Conservation (phyloP, 2,888 invertebrate species). For the Monopis laevigella region DNA sequence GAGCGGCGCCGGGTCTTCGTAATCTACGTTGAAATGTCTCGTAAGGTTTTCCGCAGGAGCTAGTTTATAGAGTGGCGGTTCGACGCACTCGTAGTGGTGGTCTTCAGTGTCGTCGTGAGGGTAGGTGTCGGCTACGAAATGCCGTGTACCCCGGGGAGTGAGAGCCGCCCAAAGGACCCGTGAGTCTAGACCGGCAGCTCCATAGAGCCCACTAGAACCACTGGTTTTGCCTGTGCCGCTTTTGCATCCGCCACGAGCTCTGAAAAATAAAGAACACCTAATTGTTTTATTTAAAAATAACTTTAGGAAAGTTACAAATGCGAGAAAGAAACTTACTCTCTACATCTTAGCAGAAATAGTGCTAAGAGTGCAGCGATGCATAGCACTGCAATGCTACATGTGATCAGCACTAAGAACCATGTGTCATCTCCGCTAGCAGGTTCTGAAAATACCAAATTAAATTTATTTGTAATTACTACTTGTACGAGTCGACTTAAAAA, state of each 20-base stretch:
- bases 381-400: constrained; percentile 82
- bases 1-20: constrained; percentile 80
- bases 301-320: not conserved
- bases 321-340: constrained; percentile 73
- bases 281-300: not conserved
- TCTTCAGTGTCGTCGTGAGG: constrained; percentile 71
- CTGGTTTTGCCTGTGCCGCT: constrained; percentile 61
- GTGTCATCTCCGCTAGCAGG: constrained; percentile 76
- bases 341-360: constrained; percentile 80
- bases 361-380: constrained; percentile 82
- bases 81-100: constrained; percentile 78
- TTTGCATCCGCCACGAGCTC: constrained; percentile 63
- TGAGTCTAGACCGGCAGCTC: constrained; percentile 69
- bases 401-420: constrained; percentile 83
- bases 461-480: too few relatives aligned
- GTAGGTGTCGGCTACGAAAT: constrained; percentile 76
- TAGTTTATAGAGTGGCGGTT: constrained; percentile 61
- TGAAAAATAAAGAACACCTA: constrained; percentile 21
- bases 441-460: too few relatives aligned
- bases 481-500: too few relatives aligned
- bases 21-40: constrained; percentile 83
- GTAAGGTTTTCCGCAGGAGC: constrained; percentile 63
- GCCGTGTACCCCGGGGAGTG: constrained; percentile 82
- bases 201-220: constrained; percentile 53
- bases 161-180: constrained; percentile 85